These are phyloP conservation scores for Diadema setosum DNA, from an alignment of 35 echinoderm and acorn worm genomes.

Conservation along the genomic window DNA sequence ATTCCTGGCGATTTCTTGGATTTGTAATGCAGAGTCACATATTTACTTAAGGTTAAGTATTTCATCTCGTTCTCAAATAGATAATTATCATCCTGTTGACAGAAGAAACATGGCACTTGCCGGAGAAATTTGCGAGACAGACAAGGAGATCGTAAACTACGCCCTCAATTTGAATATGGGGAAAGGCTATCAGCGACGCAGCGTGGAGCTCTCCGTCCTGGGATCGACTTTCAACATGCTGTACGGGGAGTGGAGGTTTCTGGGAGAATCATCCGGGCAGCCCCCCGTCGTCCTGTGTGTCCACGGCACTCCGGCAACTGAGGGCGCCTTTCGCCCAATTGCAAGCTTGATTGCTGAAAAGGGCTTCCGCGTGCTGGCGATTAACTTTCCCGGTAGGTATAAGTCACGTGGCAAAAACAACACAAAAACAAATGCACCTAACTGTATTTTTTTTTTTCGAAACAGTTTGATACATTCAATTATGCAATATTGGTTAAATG, in stretches of 20 bases:
- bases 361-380: not conserved
- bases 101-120: too few species aligned
- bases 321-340: not conserved
- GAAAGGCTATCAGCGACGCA: not conserved
- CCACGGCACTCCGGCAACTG: not conserved
- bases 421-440: too few species aligned
- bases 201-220: not conserved
- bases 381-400: constrained; percentile 12
- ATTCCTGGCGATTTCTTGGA: too few species aligned
- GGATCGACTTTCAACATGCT: not conserved
- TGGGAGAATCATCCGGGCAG: not conserved
- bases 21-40: too few species aligned
- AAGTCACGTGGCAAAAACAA: too few species aligned
- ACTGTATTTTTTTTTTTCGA: too few species aligned
- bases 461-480: too few species aligned
- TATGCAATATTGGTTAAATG: too few species aligned
- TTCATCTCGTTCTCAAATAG: too few species aligned
- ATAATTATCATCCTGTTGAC: too few species aligned
- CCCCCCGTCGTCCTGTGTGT: not conserved
- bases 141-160: not conserved
- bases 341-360: not conserved
- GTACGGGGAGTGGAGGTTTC: not conserved
- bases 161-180: not conserved
- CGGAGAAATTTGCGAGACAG: not conserved
- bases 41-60: too few species aligned